A percentile compares a stretch with the other conserved stretches of the same genome.
phyloP scores from a whole-genome alignment of 2,113 vertebrate species.

The Mus spicilegus region DNA sequence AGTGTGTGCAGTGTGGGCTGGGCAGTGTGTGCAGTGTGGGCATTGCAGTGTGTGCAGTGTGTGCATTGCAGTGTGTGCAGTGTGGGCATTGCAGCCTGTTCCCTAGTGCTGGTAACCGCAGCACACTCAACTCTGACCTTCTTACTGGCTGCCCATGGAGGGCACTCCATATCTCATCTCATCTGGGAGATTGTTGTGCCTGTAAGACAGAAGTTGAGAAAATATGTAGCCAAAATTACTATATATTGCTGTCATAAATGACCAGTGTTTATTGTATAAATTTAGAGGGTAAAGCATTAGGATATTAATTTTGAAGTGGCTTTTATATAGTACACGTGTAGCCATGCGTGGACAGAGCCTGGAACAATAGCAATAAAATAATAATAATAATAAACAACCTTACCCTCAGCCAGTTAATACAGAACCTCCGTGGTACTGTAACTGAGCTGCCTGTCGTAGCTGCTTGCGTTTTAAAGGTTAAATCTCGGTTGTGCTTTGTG shows the following conservation, averaged over 20 bases:
- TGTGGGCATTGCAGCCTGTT: not conserved
- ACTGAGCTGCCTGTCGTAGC: constrained; percentile 20
- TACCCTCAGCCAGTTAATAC: not conserved
- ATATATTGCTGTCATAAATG: constrained; percentile 13
- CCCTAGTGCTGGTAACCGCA: not conserved
- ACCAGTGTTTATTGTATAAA: not conserved
- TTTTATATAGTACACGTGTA: not conserved
- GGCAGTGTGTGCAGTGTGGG: too few species aligned
- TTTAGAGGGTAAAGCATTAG: constrained; percentile 19
- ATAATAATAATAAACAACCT: not conserved
- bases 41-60: too few species aligned
- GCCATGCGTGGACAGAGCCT: not conserved
- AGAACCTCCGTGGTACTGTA: constrained; percentile 43
- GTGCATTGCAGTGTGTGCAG: too few species aligned
- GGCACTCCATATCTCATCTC: not conserved
- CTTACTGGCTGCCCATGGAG: not conserved
- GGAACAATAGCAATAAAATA: not conserved
- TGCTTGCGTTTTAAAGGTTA: constrained; percentile 42
- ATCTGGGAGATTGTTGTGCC: not conserved
- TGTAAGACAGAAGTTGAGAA: constrained; percentile 25
- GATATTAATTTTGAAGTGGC: constrained; percentile 50
- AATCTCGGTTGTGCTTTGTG: not conserved
- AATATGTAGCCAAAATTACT: not conserved
- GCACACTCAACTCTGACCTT: not conserved
- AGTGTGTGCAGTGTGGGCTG: too few species aligned